Evolutionary conservation across 2,888 invertebrate species (phyloP).

Genomic region (Boloria selene): DNA sequence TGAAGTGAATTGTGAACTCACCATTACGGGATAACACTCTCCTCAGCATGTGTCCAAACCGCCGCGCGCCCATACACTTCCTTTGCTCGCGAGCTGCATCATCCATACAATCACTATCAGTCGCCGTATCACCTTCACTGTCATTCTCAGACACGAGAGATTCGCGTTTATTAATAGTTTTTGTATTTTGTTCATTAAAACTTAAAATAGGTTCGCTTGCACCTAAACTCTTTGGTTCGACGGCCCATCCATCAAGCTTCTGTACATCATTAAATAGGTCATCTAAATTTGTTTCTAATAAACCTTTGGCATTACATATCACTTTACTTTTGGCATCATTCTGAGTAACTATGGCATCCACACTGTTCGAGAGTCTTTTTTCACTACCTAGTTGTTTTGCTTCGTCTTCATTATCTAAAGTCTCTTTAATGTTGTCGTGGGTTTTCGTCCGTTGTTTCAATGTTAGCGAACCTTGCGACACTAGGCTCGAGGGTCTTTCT

Average conservation of each 20-base stretch:
- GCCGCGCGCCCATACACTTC: slow-evolving; percentile 74
- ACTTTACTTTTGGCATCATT: slow-evolving; percentile 73
- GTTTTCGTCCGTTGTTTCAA: slow-evolving; percentile 69
- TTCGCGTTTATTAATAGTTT: slow-evolving; percentile 56
- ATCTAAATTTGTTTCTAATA: slow-evolving; percentile 80
- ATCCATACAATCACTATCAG: slow-evolving; percentile 73
- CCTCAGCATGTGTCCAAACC: slow-evolving; percentile 71
- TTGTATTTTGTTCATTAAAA: slow-evolving; percentile 57
- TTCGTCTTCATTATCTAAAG: slow-evolving; percentile 43
- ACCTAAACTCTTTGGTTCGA: slow-evolving; percentile 69
- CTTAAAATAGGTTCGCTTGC: slow-evolving; percentile 74
- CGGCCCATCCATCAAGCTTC: slow-evolving; percentile 60
- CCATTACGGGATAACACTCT: slow-evolving; percentile 77
- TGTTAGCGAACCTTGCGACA: slow-evolving; percentile 64
- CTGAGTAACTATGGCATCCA: slow-evolving; percentile 66
- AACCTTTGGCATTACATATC: slow-evolving; percentile 81
- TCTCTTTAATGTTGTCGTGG: slow-evolving; percentile 56
- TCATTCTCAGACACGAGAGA: slow-evolving; percentile 73
- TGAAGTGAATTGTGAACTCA: slow-evolving; percentile 48
- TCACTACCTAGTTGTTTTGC: slow-evolving; percentile 58
- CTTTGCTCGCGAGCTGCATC: slow-evolving; percentile 70
- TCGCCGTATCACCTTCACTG: slow-evolving; percentile 68
- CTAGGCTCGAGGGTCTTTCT: slow-evolving; percentile 52
- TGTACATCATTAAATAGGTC: slow-evolving; percentile 72
- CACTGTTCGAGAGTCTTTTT: slow-evolving; percentile 71